Conservation (phyloP, 2,113 vertebrate genomes). For the Rhegmatorhina hoffmannsi region DNA sequence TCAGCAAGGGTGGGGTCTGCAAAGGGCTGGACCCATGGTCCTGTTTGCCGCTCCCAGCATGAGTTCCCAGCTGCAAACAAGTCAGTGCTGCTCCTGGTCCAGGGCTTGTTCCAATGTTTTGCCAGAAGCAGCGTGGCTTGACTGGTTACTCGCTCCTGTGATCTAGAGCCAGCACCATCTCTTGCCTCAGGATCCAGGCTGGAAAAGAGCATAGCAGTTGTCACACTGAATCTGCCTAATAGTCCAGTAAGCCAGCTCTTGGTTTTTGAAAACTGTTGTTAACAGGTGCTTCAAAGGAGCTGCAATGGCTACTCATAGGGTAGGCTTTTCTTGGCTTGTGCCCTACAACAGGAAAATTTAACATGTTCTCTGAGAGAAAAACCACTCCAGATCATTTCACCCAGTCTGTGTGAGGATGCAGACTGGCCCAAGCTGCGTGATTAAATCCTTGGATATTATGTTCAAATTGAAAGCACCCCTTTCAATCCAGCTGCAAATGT, state of each 20-base stretch:
- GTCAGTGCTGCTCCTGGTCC: accelerated
- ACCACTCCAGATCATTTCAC: background rate
- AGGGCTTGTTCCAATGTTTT: background rate
- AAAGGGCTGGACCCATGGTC: background rate
- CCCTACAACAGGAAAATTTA: background rate
- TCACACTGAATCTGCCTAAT: background rate
- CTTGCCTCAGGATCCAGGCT: background rate
- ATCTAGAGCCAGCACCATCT: background rate
- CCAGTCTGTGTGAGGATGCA: background rate
- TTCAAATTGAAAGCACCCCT: accelerated
- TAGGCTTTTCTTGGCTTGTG: background rate
- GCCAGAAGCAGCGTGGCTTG: accelerated
- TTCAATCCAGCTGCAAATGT: background rate
- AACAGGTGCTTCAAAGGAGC: background rate
- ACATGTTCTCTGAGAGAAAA: background rate
- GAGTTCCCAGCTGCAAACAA: background rate
- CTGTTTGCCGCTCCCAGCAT: background rate
- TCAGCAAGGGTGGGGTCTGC: background rate
- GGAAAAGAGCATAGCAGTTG: background rate
- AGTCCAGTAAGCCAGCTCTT: background rate
- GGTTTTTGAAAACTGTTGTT: background rate
- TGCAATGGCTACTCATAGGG: accelerated
- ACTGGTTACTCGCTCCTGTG: accelerated
- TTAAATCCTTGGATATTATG: too few relatives aligned
- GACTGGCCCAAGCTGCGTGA: background rate